A percentile compares a stretch with the other conserved stretches of the same genome.
These are phyloP conservation scores for rabbit (Oryctolagus cuniculus) DNA, from an alignment of 2,113 vertebrate genomes.

Conservation along the genomic window mOryCun1.1 NC_091445.1:3651501-3652000, in stretches of 20 bases:
- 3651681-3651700: neutral
- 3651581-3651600: neutral
- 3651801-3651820: neutral
- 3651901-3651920: neutral
- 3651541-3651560: neutral
- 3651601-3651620: neutral
- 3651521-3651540: neutral
- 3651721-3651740: neutral
- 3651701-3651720: neutral
- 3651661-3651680: slow-evolving; percentile 1
- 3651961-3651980: slow-evolving; percentile 9
- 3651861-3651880: neutral
- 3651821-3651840: neutral
- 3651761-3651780: neutral
- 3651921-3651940: neutral
- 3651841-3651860: neutral
- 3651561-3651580: slow-evolving; percentile 27
- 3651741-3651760: neutral
- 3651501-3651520: neutral
- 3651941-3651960: slow-evolving; percentile 47
- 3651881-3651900: neutral
- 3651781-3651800: neutral
- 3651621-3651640: neutral
- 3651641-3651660: neutral
- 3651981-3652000: neutral